Base-by-base conservation (phyloP, 2,888 invertebrate genomes). In the Thecocarcelia acutangulata region DNA sequence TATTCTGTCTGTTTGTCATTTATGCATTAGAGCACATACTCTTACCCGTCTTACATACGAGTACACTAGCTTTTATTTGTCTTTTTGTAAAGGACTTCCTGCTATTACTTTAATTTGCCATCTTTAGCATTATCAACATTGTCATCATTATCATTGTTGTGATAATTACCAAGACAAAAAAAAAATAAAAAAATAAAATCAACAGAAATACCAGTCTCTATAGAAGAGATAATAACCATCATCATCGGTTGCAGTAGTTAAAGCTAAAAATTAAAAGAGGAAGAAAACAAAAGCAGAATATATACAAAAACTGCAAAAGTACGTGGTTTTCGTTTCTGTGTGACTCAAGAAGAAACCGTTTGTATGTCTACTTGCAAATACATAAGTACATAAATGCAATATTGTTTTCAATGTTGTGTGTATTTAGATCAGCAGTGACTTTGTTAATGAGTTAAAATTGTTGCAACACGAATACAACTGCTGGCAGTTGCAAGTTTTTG, bases 391-490 rank as follows among this genome's bases (percentile, higher is more conserved):
- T 8, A 33, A 1, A 33, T 9, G 33, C 33, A 33, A 33, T 33
- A 33, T 33, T 33, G 33, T 42, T 13, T 48, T 46, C 44, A 56
- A 17, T 12, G 44, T 76, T 61, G 28, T 52, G 8, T 33, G 12
- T 64, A 64, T 56, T 77, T 44, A 64, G 54, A 44, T n/a, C 17
- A 40, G 21, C 52, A 59, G 59, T 54, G 72, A 68, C 40, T 59
- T 52, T 52, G 72, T 44, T 78, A 72, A 72, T 66, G 64, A 59
- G 42, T 64, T 17, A 52, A 78, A 72, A 72, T 72, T 79, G 68
- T 48, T 79, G 79, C 73, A 73, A 61, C 68, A 68, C 37, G 54
- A 59, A 19, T 73, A 46, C 79, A 79, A 68, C 73, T 68, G 61
- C n/a, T 79, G 48, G 46, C 73, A 68, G 68, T 73, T 73, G 73